Conservation (phyloP, 37 sponge, comb jelly and placozoan species). For the Spongilla lacustris region DNA sequence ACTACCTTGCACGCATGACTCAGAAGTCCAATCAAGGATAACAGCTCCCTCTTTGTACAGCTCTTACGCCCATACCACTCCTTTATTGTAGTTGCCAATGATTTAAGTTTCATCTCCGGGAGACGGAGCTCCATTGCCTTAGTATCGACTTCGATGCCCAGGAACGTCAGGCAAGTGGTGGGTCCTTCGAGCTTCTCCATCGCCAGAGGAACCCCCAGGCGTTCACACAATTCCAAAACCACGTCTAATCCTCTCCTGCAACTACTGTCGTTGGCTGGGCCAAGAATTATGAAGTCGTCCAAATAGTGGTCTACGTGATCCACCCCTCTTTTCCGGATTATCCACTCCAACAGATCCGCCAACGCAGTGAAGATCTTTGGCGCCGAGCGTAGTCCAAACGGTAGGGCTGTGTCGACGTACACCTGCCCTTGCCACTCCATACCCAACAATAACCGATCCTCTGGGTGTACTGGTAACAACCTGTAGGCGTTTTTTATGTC, state of each 20-base stretch:
- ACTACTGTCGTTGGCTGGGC: background rate
- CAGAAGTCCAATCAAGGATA: background rate
- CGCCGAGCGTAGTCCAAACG: conserved; percentile 30
- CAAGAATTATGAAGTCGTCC: conserved; percentile 34
- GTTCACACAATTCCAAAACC: background rate
- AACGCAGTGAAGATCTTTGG: conserved; percentile 20
- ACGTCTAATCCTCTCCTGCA: background rate
- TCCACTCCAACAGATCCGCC: conserved; percentile 14
- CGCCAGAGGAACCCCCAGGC: conserved; percentile 53
- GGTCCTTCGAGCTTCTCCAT: conserved; percentile 36
- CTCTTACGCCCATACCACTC: background rate
- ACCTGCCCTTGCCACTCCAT: conserved; percentile 14
- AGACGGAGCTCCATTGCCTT: background rate
- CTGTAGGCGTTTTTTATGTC: conserved; percentile 37
- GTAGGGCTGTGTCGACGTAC: conserved; percentile 26
- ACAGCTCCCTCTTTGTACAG: background rate
- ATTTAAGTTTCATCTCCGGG: background rate
- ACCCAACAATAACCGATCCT: conserved; percentile 20
- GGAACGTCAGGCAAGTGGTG: conserved; percentile 28
- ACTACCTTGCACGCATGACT: conserved; percentile 20
- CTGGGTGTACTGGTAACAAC: conserved; percentile 23
- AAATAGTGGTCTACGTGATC: conserved; percentile 19
- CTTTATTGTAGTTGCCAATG: background rate
- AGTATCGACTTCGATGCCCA: conserved; percentile 50
- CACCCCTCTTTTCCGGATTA: conserved; percentile 22